phyloP scores from a whole-genome alignment of 2,113 vertebrate genomes.

The Hucho hucho region DNA sequence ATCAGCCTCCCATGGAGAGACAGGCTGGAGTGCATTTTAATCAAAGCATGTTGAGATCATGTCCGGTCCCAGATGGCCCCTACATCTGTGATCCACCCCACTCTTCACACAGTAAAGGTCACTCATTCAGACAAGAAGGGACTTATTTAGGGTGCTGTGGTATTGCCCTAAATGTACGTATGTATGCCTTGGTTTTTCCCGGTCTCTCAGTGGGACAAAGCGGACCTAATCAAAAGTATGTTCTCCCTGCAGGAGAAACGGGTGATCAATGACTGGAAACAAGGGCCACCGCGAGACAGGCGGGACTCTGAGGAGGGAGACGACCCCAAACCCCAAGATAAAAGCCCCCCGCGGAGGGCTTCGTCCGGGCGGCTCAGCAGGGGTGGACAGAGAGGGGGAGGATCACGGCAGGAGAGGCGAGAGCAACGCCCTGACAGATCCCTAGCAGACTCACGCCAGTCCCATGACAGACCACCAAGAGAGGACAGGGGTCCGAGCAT shows the following conservation, averaged over 20 bases:
- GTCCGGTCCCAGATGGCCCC: no score
- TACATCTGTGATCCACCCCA: no score
- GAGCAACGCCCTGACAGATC: slow-evolving; percentile 41
- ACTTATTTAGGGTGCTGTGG: no score
- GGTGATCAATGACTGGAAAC: slow-evolving; percentile 74
- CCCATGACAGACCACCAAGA: slow-evolving; percentile 35
- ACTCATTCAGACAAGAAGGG: no score
- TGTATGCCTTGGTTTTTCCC: neutral
- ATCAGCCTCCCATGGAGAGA: no score
- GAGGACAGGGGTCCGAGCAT: slow-evolving; percentile 25
- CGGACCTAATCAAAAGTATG: no score
- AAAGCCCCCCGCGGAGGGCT: slow-evolving; percentile 58
- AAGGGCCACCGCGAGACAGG: slow-evolving; percentile 35
- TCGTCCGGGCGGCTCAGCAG: slow-evolving; percentile 58
- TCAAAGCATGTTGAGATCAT: no score
- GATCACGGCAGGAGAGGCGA: slow-evolving; percentile 42
- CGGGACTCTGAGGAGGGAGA: slow-evolving; percentile 57
- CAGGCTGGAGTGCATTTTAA: no score
- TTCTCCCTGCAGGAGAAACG: slow-evolving; percentile 74
- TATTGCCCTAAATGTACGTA: neutral
- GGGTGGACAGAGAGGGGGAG: slow-evolving; percentile 58
- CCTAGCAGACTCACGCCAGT: slow-evolving; percentile 8
- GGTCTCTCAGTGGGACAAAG: neutral
- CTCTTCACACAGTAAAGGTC: no score
- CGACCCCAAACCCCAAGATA: slow-evolving; percentile 24